Percentiles rank a stretch among this genome's conserved stretches.
Conservation (phyloP, 1,140 invertebrate species). For the Ceratina australensis region DNA sequence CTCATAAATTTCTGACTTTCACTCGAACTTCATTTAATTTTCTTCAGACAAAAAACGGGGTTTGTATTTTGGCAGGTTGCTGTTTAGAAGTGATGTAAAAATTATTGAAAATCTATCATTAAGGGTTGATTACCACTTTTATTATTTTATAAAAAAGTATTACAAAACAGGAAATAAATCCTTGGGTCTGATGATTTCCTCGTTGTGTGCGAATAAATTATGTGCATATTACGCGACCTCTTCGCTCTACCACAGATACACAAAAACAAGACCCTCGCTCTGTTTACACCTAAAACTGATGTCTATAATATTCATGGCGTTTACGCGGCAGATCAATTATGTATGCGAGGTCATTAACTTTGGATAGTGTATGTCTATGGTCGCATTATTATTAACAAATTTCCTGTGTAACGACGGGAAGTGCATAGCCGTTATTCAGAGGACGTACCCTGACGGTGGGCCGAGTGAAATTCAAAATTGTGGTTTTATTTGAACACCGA, state of each 20-base stretch:
- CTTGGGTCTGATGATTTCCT: too few relatives aligned
- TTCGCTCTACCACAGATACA: neutral
- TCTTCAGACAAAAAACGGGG: too few relatives aligned
- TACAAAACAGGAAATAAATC: too few relatives aligned
- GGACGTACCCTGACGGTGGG: neutral
- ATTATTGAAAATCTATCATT: too few relatives aligned
- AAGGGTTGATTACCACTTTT: too few relatives aligned
- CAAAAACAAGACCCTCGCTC: neutral
- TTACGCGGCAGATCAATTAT: slow-evolving; percentile 17
- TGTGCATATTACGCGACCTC: too few relatives aligned
- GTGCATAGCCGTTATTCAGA: neutral
- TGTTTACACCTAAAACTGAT: neutral
- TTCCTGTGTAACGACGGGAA: neutral
- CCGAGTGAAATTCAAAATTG: too few relatives aligned
- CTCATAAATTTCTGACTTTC: neutral
- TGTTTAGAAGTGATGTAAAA: too few relatives aligned
- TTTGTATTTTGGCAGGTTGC: too few relatives aligned
- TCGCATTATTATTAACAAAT: slow-evolving; percentile 34
- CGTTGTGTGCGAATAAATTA: too few relatives aligned
- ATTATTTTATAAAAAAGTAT: too few relatives aligned
- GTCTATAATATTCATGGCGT: neutral
- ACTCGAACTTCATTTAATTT: neutral
- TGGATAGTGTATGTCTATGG: neutral
- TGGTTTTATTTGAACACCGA: too few relatives aligned
- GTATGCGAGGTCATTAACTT: slow-evolving; percentile 24